These are phyloP conservation scores for Dinothrombium tinctorium DNA, from an alignment of 1,140 invertebrate genomes.

Conservation along the genomic window DNA sequence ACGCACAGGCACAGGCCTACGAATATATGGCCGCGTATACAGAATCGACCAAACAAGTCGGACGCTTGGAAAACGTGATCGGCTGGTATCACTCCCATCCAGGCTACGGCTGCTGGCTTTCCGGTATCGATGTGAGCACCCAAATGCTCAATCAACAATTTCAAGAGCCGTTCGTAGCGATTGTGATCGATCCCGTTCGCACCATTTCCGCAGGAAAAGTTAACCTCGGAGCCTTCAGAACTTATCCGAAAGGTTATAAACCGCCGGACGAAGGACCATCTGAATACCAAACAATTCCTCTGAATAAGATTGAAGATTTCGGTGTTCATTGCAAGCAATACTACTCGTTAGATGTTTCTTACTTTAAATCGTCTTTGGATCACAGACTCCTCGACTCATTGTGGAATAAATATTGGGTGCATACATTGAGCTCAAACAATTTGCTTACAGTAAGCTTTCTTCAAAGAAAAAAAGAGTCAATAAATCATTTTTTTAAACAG, in stretches of 20 bases:
- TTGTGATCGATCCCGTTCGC: conserved; percentile 97
- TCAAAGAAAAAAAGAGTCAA: too few species aligned
- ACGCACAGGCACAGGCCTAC: conserved; percentile 97
- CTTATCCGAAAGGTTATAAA: conserved; percentile 97
- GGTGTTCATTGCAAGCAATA: conserved; percentile 99
- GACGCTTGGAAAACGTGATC: conserved; percentile 87
- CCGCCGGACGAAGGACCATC: conserved; percentile 94
- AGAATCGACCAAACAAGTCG: conserved; percentile 81
- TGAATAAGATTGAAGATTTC: conserved; percentile 99
- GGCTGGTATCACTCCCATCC: conserved; percentile 99
- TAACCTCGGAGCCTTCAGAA: conserved; percentile 90
- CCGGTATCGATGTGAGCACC: conserved; percentile 95
- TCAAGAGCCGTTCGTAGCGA: conserved; percentile 97
- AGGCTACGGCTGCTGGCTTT: conserved; percentile 97
- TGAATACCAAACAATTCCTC: conserved; percentile 94
- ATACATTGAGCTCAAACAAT: conserved; percentile 84
- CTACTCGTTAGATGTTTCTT: conserved; percentile 89
- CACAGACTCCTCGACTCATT: conserved; percentile 72
- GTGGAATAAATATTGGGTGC: conserved; percentile 99
- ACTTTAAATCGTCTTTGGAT: conserved; percentile 91
- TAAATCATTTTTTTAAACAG: too few species aligned
- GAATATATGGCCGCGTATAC: conserved; percentile 99
- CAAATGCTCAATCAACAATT: conserved; percentile 99
- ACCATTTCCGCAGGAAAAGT: conserved; percentile 99
- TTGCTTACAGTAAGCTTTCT: conserved; percentile 55